Base-by-base conservation (phyloP, 2,888 invertebrate genomes). In the Philhelius pedissequus region DNA sequence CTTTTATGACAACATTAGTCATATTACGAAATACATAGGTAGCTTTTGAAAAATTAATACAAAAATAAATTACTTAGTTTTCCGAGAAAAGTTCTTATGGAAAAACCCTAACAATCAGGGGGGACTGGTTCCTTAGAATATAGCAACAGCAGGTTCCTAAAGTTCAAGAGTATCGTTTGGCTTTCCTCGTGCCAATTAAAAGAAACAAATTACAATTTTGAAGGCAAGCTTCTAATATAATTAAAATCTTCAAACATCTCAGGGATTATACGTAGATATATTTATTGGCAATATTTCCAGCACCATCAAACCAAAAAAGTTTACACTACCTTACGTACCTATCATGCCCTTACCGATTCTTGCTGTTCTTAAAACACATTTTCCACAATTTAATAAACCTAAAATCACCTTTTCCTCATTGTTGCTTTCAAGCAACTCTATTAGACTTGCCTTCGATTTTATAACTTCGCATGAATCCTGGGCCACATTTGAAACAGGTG, bases 371-470 rank as follows among this genome's bases (percentile, higher is more conserved):
- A n/a, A 18, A 27, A 52, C 18, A 38, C 18, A 54, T 22, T 43
- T 60, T 60, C 22, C 25, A 38, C 54, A 75, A 48, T 80, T 80
- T 80, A 80, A 80, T 80, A 75, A 69, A 80, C 80, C 32, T 48
- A 13, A 35, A 62, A 68, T 54, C 45, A 50, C 30, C 40, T 22
- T 11, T 8, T n/a, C 0, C 3, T 32, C 32, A 20, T 43, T 27
- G 18, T 43, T 27, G 18, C 35, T 48, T 40, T 43, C 18, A 27
- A 40, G 40, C 43, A 43, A 32, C 43, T 38, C 38, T 15, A 52
- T 27, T 62, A 27, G 27, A 68, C 43, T 45, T 13, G 13, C 13
- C 54, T 62, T 45, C 27, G 13, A 27, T 38, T 62, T 60, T 27
- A 25, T 18, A 32, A 15, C 56, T n/a, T 22, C 22, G 25, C 30